A percentile compares a stretch with the other conserved stretches of the same genome.
These are phyloP conservation scores for Chymomyza amoena DNA, from an alignment of 2,888 invertebrate species.

Conservation along the genomic window DNA sequence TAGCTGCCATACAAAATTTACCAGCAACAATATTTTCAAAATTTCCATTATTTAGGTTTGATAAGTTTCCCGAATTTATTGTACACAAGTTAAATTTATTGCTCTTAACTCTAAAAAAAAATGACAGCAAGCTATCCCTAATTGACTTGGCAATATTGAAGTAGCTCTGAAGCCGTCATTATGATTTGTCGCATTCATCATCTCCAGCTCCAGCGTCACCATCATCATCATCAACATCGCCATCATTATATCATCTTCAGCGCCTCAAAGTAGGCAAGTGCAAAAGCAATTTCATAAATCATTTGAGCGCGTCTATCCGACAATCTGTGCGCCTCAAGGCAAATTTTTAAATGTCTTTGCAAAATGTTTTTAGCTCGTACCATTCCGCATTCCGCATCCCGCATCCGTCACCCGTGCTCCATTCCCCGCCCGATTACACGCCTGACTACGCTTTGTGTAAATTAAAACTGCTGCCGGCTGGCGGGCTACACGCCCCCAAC, in stretches of 20 bases:
- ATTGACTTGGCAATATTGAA: conserved; percentile 53
- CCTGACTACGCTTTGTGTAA: conserved; percentile 72
- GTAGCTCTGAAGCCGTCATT: conserved; percentile 3
- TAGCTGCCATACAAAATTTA: no score
- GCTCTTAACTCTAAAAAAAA: background rate
- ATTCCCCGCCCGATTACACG: conserved; percentile 49
- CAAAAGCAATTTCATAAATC: conserved; percentile 78
- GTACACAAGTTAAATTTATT: no score
- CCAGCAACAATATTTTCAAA: no score
- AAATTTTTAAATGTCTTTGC: conserved; percentile 64
- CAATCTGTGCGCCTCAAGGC: conserved; percentile 56
- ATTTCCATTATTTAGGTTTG: no score
- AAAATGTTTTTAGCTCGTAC: conserved; percentile 16
- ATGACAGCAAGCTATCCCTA: conserved; percentile 38
- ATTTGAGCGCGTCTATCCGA: conserved; percentile 67
- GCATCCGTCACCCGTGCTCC: background rate
- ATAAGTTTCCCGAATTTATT: no score
- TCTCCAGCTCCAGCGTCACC: background rate
- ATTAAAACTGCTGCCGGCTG: conserved; percentile 69
- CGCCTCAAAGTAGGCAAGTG: conserved; percentile 45
- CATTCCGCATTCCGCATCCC: no score
- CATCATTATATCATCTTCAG: conserved; percentile 11
- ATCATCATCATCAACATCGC: background rate
- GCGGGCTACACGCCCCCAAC: conserved; percentile 13
- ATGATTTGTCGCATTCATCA: conserved; percentile 1